These are phyloP conservation scores for Ochlodes sylvanus DNA, from an alignment of 2,888 invertebrate genomes.

Conservation along the genomic window DNA sequence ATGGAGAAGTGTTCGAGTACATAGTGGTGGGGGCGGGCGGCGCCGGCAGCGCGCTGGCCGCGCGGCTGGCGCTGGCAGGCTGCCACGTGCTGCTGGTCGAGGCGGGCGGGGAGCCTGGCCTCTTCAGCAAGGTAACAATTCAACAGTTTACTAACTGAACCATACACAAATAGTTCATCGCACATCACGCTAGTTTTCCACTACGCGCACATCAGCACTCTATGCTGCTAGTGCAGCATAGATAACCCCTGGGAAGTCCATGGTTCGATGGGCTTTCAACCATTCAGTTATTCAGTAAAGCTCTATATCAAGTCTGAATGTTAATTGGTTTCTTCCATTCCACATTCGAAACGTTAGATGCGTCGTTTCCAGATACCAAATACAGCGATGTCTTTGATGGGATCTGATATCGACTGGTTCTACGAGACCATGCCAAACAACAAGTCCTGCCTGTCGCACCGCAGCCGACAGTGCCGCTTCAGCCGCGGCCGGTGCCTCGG, in stretches of 20 bases:
- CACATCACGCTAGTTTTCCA: too few relatives aligned
- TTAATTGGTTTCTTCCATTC: too few relatives aligned
- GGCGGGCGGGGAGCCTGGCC: slow-evolving; percentile 53
- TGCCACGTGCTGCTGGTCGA: slow-evolving; percentile 60
- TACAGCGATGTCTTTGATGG: slow-evolving; percentile 50
- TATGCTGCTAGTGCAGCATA: too few relatives aligned
- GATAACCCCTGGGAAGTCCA: too few relatives aligned
- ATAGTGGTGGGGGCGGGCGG: slow-evolving; percentile 80
- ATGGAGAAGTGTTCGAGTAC: slow-evolving; percentile 71
- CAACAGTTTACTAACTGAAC: neutral
- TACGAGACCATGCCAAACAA: slow-evolving; percentile 62
- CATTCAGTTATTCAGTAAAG: too few relatives aligned
- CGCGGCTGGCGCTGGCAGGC: slow-evolving; percentile 60
- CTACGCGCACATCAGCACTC: too few relatives aligned
- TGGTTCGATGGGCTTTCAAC: too few relatives aligned
- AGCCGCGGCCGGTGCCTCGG: slow-evolving; percentile 67
- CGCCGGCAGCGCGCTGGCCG: slow-evolving; percentile 59
- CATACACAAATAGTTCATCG: too few relatives aligned
- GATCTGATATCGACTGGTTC: slow-evolving; percentile 59
- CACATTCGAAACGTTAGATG: too few relatives aligned
- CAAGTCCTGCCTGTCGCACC: slow-evolving; percentile 60
- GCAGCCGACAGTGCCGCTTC: slow-evolving; percentile 55
- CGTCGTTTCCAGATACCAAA: slow-evolving; percentile 56
- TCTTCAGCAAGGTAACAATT: slow-evolving; percentile 12
- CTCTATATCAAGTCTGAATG: too few relatives aligned